Conservation (phyloP, 2,888 invertebrate genomes). For the Bellardia pandia region DNA sequence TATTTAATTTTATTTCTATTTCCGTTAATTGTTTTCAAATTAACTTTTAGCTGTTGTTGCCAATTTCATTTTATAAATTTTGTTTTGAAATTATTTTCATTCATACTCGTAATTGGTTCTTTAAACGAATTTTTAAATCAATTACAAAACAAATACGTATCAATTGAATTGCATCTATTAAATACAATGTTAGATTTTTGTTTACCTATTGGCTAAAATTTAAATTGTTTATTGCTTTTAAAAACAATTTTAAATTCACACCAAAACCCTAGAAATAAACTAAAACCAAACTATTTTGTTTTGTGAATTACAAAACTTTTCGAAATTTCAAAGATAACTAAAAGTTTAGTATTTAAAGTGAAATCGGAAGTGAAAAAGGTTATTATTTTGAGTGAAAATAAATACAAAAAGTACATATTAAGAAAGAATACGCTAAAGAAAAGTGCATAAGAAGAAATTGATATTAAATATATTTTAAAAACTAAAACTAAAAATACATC, state of each 20-base stretch:
- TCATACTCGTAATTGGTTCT: conserved; percentile 51
- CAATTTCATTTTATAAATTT: conserved; percentile 45
- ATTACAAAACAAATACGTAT: conserved; percentile 43
- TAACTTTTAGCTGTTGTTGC: conserved; percentile 27
- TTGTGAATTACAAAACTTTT: not conserved
- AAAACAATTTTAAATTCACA: not conserved
- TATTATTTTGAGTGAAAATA: not conserved
- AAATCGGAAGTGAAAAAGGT: not conserved
- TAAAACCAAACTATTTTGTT: not conserved
- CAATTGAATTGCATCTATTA: conserved; percentile 12
- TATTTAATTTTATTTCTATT: conserved; percentile 53
- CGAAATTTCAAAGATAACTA: not conserved
- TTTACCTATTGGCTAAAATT: not conserved
- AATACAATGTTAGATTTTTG: not conserved
- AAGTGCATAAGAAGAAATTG: not conserved
- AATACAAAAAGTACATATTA: too few species aligned
- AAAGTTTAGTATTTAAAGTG: conserved; percentile 14
- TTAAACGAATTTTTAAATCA: not conserved
- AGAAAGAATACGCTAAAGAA: not conserved
- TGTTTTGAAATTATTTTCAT: conserved; percentile 39
- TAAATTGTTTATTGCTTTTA: not conserved
- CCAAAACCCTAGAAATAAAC: not conserved
- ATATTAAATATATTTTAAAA: not conserved
- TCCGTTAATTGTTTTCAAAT: conserved; percentile 39
- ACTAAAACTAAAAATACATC: too few species aligned